Base-by-base conservation (phyloP, 2,797 vertebrate genomes). In the Otus scops region DNA sequence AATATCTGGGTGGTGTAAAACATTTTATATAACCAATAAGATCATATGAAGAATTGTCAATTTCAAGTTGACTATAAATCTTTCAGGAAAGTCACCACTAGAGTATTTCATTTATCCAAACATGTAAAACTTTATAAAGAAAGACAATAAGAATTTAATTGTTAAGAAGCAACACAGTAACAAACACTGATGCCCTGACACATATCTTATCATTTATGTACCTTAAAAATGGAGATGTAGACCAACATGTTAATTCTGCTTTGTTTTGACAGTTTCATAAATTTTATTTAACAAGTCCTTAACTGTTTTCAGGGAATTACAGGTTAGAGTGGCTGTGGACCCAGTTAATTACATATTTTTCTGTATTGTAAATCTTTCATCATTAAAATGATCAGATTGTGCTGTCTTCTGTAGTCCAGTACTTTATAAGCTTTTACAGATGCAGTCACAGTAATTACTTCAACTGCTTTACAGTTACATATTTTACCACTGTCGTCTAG, bases 341-440 rank as follows among this genome's bases (percentile, higher is more conserved):
- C 7, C 22, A 69, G 20, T 69, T 82, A 92, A 84, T 60, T 50
- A 17, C 3, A n/a, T 43, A 71, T 79, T 93, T 93, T 89, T 57
- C 51, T 77, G 8, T 61, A 53, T 74, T 59, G 23, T 80, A 80
- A 80, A 57, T 85, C 30, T 70, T 74, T 61, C 63, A 57, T 74
- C 48, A 80, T 90, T 70, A 85, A 95, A 93, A 88, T 51, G 13
- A 71, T 70, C 51, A 64, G 39, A 70, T 89, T 8, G 7, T 74
- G 28, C 53, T 67, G 28, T 73, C 34, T 75, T 79, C 68, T 56
- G 50, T 38, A 81, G 68, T 63, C 69, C 51, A 91, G 73, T 65
- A 36, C 45, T 94, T 93, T 67, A 64, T 74, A 82, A 74, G 59
- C 36, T 89, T 95, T 50, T 90, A 48, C 51, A 93, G 90, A 82